A percentile compares a stretch with the other conserved stretches of the same genome.
Evolutionary conservation across 1,140 invertebrate genomes (phyloP).

Genomic region (Panagrolaimus sp.): DNA sequence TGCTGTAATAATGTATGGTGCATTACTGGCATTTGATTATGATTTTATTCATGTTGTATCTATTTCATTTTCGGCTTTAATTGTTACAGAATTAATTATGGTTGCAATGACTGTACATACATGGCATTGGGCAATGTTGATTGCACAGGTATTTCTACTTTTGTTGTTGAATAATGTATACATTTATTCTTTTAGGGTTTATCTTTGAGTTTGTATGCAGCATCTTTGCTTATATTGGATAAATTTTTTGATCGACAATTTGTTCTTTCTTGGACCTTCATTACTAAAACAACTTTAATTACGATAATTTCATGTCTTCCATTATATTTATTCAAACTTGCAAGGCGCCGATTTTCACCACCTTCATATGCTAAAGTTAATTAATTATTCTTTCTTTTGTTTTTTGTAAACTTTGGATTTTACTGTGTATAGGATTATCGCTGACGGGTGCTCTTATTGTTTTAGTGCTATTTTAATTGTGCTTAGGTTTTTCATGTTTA

Average conservation of each 20-base stretch:
- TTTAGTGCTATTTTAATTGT: no score
- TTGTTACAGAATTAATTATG: conserved; percentile 96
- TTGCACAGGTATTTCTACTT: conserved; percentile 69
- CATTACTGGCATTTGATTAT: conserved; percentile 89
- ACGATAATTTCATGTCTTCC: conserved; percentile 91
- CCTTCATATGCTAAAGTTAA: conserved; percentile 80
- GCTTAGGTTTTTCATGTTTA: no score
- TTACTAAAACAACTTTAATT: conserved; percentile 91
- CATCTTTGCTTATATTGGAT: conserved; percentile 52
- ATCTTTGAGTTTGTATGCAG: conserved; percentile 49
- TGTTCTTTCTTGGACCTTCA: conserved; percentile 81
- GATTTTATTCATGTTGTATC: conserved; percentile 98
- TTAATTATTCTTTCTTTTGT: no score
- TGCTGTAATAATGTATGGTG: conserved; percentile 97
- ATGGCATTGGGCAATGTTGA: conserved; percentile 76
- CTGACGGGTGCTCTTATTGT: no score
- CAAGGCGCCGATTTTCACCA: conserved; percentile 90
- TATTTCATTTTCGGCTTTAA: conserved; percentile 93
- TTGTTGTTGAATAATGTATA: no score
- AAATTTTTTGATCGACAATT: conserved; percentile 72
- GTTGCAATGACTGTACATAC: conserved; percentile 83
- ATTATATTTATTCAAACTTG: conserved; percentile 87
- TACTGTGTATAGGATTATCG: no score
- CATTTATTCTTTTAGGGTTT: conserved; percentile 36
- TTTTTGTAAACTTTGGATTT: no score